phyloP scores from a whole-genome alignment of 2,113 vertebrate species.

The Fulica atra region DNA sequence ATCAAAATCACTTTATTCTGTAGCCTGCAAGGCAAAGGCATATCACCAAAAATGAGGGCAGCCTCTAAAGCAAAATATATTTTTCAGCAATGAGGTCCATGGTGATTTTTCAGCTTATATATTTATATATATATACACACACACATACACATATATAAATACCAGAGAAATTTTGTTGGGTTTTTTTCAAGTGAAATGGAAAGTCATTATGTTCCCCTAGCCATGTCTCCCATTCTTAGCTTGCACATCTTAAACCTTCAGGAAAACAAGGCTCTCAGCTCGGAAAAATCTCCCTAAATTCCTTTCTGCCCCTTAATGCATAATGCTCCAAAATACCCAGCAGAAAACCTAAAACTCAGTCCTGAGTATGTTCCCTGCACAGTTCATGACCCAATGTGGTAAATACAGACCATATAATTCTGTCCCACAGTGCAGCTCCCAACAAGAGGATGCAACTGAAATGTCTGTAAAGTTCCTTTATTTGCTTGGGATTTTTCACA shows the following conservation, averaged over 20 bases:
- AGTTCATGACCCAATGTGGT: background rate
- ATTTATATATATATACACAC: too few species aligned
- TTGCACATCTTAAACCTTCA: background rate
- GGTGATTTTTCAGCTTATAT: background rate
- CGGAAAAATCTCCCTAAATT: background rate
- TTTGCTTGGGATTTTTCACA: background rate
- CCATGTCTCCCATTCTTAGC: background rate
- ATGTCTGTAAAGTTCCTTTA: background rate
- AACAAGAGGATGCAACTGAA: background rate
- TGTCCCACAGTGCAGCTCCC: fast-evolving
- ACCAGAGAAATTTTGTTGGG: background rate
- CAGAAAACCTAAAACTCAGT: background rate
- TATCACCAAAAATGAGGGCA: background rate
- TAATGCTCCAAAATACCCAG: background rate
- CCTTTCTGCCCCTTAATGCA: background rate
- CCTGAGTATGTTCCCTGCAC: background rate
- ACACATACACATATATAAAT: background rate
- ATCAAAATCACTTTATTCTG: background rate
- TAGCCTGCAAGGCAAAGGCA: background rate
- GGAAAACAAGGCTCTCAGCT: background rate
- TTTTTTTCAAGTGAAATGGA: background rate
- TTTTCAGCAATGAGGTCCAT: background rate
- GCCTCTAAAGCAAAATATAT: background rate
- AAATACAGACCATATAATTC: background rate
- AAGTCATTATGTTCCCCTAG: background rate